A percentile compares a stretch with the other conserved stretches of the same genome.
These are phyloP conservation scores for Callinectes sapidus DNA, from an alignment of 2,888 invertebrate genomes.

Conservation along the genomic window DNA sequence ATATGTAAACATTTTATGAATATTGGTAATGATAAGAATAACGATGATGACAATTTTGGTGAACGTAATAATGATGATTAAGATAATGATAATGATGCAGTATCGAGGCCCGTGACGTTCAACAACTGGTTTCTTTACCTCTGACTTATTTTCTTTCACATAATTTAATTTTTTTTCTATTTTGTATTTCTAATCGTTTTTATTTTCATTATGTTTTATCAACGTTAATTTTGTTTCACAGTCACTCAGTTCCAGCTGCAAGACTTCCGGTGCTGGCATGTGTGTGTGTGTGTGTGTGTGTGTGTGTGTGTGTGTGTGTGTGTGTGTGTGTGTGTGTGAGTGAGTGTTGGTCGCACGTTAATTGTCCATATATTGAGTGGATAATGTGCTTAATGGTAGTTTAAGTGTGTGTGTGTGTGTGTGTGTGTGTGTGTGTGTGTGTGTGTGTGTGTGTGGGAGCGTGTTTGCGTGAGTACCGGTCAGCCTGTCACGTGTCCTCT, in stretches of 20 bases:
- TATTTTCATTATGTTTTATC: neutral
- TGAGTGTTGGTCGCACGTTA: neutral
- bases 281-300: conserved; percentile 27
- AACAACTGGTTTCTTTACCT: neutral
- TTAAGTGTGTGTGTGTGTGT: conserved; percentile 11
- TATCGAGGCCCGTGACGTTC: too few relatives aligned
- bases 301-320: conserved; percentile 37
- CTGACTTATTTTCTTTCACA: neutral
- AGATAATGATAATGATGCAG: too few relatives aligned
- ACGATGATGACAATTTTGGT: too few relatives aligned
- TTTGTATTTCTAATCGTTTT: neutral
- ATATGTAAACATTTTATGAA: too few relatives aligned
- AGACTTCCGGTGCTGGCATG: neutral
- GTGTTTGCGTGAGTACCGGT: neutral
- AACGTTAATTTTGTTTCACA: neutral
- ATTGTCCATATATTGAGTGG: conserved; percentile 11
- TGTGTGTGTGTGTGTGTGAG: conserved; percentile 34
- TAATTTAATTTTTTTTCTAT: neutral
- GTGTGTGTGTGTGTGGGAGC: conserved; percentile 6
- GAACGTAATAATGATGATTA: too few relatives aligned
- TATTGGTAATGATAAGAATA: too few relatives aligned
- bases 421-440: neutral
- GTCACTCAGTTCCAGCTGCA: neutral
- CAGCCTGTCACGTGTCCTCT: neutral
- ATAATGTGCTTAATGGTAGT: neutral